Evolutionary conservation across 1,140 invertebrate genomes (phyloP), one percentile per base, ranked within the genome.

Genomic region (Drosophila ambigua): DNA sequence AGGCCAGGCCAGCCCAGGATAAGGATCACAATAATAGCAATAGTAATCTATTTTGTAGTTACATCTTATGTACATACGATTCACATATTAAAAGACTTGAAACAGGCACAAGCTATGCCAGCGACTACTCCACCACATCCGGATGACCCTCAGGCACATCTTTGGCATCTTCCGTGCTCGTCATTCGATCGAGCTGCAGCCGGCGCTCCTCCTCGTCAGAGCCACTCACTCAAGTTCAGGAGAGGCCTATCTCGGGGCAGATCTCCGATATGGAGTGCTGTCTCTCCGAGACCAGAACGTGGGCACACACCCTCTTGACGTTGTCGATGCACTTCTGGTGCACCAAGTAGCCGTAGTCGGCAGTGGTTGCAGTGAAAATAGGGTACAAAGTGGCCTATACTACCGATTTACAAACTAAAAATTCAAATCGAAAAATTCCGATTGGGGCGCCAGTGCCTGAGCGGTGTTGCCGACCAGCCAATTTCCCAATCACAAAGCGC

Each of bases 351-450:
- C 92, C 93, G 80, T 95, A 96, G 91, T 95, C 95, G 93, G 90
- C 97, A 98, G 75, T 95, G 95, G 91, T 98, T 97, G 92, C 97
- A 98, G 90, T 96, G 96, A 90, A 92, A 82, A 16, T 16, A 16
- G 16, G 16, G 16, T 16, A 16, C 1, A 16, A 16, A 0, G 16
- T 16, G 1, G 16, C 16, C 16, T 16, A 16, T 16, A 16, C 16
- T 16, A 1, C 16, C 16, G 16, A 16, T 16, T 16, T 0, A 16
- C 16, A 16, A 16, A 16, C 16, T 1, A 16, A 16, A 16, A 20
- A 20, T 20, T 20, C 0, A 20, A 20, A 20, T 20, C 20, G 20
- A 28, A 28, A 35, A 11, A 4, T 2, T 35, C 31, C 31, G 2
- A 3, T 4, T 9, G 31, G 31, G 3, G 31, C 31, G 31, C 31